These are phyloP conservation scores for Proterorhinus semilunaris DNA, from an alignment of 2,113 vertebrate species.

Conservation along the genomic window DNA sequence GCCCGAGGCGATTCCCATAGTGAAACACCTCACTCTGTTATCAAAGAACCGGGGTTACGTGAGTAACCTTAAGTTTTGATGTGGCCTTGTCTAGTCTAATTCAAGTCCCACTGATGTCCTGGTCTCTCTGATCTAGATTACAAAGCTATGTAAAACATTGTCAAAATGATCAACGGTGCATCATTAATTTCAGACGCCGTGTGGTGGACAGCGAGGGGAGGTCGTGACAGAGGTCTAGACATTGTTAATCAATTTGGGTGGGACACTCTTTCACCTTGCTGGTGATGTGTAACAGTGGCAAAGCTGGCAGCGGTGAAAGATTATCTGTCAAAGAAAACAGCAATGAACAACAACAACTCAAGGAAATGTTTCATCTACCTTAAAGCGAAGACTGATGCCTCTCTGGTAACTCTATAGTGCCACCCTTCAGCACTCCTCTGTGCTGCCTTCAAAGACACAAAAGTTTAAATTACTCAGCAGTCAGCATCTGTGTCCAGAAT, in stretches of 20 bases:
- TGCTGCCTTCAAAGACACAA: background rate
- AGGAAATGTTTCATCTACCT: constrained; percentile 16
- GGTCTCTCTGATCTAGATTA: background rate
- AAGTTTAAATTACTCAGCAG: constrained; percentile 6
- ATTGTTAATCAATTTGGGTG: constrained; percentile 26
- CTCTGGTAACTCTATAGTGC: constrained; percentile 7
- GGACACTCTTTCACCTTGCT: constrained; percentile 39
- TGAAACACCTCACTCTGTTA: too few species aligned
- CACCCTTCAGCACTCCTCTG: background rate
- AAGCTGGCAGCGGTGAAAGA: constrained; percentile 51
- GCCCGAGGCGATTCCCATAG: too few species aligned
- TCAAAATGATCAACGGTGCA: constrained; percentile 4
- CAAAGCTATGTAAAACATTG: background rate
- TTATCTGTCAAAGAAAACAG: constrained; percentile 32
- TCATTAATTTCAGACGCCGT: background rate
- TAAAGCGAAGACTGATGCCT: constrained; percentile 8
- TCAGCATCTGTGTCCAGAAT: background rate
- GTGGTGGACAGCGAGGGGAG: constrained; percentile 6
- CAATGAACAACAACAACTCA: constrained; percentile 22
- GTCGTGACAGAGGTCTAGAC: constrained; percentile 25
- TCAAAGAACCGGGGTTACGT: too few species aligned
- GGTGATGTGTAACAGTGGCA: constrained; percentile 56
- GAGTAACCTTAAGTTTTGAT: too few species aligned
- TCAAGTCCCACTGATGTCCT: background rate
- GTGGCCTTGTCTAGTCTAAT: background rate